phyloP scores from a whole-genome alignment of 2,888 invertebrate species.

The Noctua comes region DNA sequence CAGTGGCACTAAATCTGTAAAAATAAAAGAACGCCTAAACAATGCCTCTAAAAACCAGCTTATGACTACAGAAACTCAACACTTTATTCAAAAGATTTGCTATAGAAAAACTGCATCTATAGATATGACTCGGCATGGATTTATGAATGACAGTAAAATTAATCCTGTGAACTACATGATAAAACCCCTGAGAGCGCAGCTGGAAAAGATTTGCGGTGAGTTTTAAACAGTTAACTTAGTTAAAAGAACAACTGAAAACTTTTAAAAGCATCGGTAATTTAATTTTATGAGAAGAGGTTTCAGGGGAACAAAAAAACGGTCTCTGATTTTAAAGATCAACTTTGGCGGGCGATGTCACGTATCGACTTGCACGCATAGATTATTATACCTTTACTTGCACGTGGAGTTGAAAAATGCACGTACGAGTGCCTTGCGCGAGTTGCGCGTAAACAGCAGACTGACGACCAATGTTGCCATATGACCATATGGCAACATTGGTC shows the following conservation, averaged over 20 bases:
- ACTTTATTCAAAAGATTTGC: slow-evolving; percentile 78
- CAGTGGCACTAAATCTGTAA: not conserved
- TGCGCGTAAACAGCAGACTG: too few relatives aligned
- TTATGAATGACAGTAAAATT: slow-evolving; percentile 72
- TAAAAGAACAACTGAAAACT: not conserved
- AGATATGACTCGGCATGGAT: slow-evolving; percentile 80
- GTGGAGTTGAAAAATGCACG: too few relatives aligned
- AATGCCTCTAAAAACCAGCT: not conserved
- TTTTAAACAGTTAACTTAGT: slow-evolving; percentile 3
- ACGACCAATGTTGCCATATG: too few relatives aligned
- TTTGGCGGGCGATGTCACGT: too few relatives aligned
- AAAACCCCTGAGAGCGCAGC: slow-evolving; percentile 69
- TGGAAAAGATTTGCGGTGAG: slow-evolving; percentile 72
- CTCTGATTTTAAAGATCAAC: too few relatives aligned
- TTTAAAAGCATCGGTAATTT: not conserved
- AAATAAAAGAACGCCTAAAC: slow-evolving; percentile 11
- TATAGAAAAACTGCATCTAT: slow-evolving; percentile 73
- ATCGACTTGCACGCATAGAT: too few relatives aligned
- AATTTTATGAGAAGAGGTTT: too few relatives aligned
- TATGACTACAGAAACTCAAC: slow-evolving; percentile 73
- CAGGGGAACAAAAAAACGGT: too few relatives aligned
- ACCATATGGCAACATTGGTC: too few relatives aligned
- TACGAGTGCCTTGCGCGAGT: too few relatives aligned
- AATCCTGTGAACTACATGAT: slow-evolving; percentile 68
- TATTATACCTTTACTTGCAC: too few relatives aligned